A percentile compares a stretch with the other conserved stretches of the same genome.
Evolutionary conservation across 2,797 vertebrate genomes (phyloP).

Genomic region (Passerculus sandwichensis): DNA sequence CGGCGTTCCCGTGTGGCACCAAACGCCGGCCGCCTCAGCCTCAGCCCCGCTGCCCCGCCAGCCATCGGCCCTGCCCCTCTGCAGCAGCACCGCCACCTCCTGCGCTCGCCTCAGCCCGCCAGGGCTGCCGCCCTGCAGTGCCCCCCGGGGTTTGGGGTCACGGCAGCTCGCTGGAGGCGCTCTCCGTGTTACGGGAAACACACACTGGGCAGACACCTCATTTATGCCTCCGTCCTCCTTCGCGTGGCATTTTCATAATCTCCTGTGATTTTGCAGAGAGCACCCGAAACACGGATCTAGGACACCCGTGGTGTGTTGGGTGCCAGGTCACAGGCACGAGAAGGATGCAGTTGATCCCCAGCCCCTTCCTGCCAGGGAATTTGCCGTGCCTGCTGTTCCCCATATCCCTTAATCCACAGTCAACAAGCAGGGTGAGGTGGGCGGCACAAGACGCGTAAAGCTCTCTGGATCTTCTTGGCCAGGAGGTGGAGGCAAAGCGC

Average conservation of each 20-base stretch:
- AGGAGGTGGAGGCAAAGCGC: background rate
- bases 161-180: background rate
- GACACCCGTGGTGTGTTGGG: accelerated
- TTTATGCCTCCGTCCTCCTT: background rate
- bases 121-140: background rate
- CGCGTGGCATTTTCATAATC: background rate
- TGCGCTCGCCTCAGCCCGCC: accelerated
- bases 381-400: accelerated
- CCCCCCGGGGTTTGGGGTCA: background rate
- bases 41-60: background rate
- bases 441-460: accelerated
- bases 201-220: accelerated
- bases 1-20: accelerated
- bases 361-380: background rate
- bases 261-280: background rate
- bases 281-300: accelerated
- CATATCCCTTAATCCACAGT: background rate
- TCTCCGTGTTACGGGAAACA: too few relatives aligned
- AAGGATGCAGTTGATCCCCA: too few relatives aligned
- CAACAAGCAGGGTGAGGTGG: too few relatives aligned
- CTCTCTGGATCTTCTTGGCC: background rate
- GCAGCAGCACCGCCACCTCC: background rate
- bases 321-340: accelerated
- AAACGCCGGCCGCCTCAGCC: accelerated
- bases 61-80: background rate